Base-by-base conservation (phyloP, 2,888 invertebrate genomes). In the Erebia palarica region DNA sequence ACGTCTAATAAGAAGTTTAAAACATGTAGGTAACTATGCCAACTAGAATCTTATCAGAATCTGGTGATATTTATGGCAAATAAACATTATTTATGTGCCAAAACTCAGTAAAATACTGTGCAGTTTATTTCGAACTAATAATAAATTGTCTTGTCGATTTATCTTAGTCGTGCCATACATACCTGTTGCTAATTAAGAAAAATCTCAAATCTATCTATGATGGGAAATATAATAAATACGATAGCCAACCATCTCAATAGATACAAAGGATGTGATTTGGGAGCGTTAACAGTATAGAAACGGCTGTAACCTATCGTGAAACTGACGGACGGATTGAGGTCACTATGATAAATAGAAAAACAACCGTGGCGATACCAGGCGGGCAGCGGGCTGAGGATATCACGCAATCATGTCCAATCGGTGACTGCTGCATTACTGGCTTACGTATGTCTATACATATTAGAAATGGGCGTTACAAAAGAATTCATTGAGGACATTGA, bases 291-390 rank as follows among this genome's bases (percentile, higher is more conserved):
- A n/a, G 5, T 55, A 55, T 18, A 55, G 16, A 55, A 55, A 18
- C 16, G 0, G 11, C 55, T 3, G 55, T 55, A 55, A 55, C 18
- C 18, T 55, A 18, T 55, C 55, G 21, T 58, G 14, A 27, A 58
- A 58, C 27, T 14, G 44, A 53, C n/a, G 9, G 73, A 76, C 74
- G 69, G 70, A 77, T 74, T 75, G 73, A 70, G 78, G 77, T 77
- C 77, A 76, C 67, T 72, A 71, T 74, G 75, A 77, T 75, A 75
- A 77, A 76, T 75, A 75, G 75, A 76, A 72, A 76, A 74, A 76
- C 75, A 73, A 71, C 69, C 65, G 71, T 67, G 10, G 57, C 47
- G 70, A 70, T 64, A 75, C 72, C 65, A 70, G 65, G 70, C 75
- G 71, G 67, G 71, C 55, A 69, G 61, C 69, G 74, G 70, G 66